Conservation (phyloP, 2,113 vertebrate species). For the Calidris pygmaea region DNA sequence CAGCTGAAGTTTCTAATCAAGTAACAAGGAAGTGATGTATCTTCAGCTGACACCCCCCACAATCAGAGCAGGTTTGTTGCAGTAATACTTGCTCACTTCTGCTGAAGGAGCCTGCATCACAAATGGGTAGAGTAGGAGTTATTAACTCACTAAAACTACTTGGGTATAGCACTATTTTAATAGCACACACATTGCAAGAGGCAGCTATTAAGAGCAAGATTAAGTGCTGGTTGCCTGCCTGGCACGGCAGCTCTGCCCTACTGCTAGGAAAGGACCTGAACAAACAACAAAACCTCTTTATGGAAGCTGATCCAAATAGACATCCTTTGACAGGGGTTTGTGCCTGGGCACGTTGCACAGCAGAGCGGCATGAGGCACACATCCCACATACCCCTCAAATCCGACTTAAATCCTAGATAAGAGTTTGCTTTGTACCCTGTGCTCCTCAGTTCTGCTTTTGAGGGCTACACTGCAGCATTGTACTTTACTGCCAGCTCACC, state of each 20-base stretch:
- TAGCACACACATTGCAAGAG: accelerated
- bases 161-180: neutral
- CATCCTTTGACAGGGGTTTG: neutral
- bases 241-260: neutral
- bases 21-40: neutral
- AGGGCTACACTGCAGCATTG: accelerated
- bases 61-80: neutral
- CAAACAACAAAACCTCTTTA: neutral
- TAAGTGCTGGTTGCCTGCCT: neutral
- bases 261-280: neutral
- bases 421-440: too few relatives aligned
- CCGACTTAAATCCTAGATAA: accelerated
- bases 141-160: neutral
- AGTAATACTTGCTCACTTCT: neutral
- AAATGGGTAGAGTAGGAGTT: neutral
- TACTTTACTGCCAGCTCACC: neutral
- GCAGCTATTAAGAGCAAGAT: neutral
- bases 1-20: neutral
- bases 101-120: neutral
- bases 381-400: neutral
- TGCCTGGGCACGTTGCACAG: accelerated
- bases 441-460: neutral
- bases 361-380: accelerated
- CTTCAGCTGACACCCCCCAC: neutral
- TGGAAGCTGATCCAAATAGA: neutral